Percentiles rank a stretch among this genome's conserved stretches.
These are phyloP conservation scores for Achatina immaculata DNA, from an alignment of 1,140 invertebrate species.

Conservation along the genomic window DNA sequence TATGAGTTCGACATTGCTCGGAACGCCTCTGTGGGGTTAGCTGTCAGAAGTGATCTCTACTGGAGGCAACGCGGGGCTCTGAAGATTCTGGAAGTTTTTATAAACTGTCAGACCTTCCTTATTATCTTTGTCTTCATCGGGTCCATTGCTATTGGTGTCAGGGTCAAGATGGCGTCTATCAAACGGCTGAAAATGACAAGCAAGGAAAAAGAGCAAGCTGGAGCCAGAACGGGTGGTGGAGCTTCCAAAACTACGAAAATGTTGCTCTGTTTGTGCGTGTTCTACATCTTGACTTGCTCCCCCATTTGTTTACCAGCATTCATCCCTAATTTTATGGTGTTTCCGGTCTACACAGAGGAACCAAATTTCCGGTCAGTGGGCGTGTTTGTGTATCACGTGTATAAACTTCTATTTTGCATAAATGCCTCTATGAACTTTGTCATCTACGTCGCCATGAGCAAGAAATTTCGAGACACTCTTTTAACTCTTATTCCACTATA, in stretches of 20 bases:
- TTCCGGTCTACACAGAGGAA: neutral
- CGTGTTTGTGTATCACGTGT: slow-evolving; percentile 13
- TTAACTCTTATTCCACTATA: neutral
- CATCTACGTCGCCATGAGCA: slow-evolving; percentile 10
- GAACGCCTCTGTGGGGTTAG: slow-evolving; percentile 5
- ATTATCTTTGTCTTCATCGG: slow-evolving; percentile 7
- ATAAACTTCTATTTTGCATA: slow-evolving; percentile 2
- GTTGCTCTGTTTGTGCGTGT: slow-evolving; percentile 22
- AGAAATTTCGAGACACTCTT: slow-evolving; percentile 2
- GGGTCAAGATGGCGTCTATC: neutral
- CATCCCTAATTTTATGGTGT: slow-evolving; percentile 20
- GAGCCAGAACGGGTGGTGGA: neutral
- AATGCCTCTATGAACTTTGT: slow-evolving; percentile 21
- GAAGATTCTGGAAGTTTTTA: neutral
- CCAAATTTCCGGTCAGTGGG: neutral
- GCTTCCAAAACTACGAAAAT: slow-evolving; percentile 16
- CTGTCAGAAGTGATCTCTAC: neutral
- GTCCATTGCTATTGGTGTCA: slow-evolving; percentile 16
- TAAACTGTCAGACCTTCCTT: neutral
- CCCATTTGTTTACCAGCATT: neutral
- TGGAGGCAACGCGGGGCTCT: neutral
- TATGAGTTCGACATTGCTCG: neutral
- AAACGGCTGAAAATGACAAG: slow-evolving; percentile 3
- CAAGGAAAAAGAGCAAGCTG: neutral
- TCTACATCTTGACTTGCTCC: slow-evolving; percentile 1